Evolutionary conservation across 2,797 vertebrate species (phyloP).

Genomic region (Ateles fusciceps): DNA sequence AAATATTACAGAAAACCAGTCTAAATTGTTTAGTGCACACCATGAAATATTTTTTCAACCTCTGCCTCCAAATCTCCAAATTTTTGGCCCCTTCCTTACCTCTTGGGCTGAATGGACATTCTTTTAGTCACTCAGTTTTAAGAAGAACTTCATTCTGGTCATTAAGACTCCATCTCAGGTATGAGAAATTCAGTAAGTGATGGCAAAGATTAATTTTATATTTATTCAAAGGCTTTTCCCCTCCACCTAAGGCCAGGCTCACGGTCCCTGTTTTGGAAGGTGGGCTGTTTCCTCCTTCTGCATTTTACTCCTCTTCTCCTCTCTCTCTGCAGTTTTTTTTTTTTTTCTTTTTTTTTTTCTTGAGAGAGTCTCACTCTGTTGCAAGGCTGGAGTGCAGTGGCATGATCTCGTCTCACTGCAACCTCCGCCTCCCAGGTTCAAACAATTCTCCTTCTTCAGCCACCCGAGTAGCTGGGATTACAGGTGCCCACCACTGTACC

Average conservation of each 20-base stretch:
- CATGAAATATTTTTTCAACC: not conserved
- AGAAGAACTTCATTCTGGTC: not conserved
- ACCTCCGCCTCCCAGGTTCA: not conserved
- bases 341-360: not conserved
- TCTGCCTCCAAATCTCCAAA: not conserved
- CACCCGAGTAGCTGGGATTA: not conserved
- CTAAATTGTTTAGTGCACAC: rapidly evolving
- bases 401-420: not conserved
- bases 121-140: not conserved
- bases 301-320: not conserved
- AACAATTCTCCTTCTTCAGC: not conserved
- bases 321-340: not conserved
- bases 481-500: not conserved
- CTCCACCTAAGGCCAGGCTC: not conserved
- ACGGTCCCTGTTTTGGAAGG: not conserved
- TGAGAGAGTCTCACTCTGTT: not conserved
- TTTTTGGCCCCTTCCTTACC: not conserved
- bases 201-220: not conserved
- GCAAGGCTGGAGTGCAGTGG: not conserved
- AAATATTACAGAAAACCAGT: not conserved
- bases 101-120: not conserved
- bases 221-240: not conserved
- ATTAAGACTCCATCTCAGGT: not conserved
- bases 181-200: not conserved
- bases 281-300: not conserved